Evolutionary conservation across 2,888 invertebrate genomes (phyloP).

Genomic region (Urechis unicinctus): DNA sequence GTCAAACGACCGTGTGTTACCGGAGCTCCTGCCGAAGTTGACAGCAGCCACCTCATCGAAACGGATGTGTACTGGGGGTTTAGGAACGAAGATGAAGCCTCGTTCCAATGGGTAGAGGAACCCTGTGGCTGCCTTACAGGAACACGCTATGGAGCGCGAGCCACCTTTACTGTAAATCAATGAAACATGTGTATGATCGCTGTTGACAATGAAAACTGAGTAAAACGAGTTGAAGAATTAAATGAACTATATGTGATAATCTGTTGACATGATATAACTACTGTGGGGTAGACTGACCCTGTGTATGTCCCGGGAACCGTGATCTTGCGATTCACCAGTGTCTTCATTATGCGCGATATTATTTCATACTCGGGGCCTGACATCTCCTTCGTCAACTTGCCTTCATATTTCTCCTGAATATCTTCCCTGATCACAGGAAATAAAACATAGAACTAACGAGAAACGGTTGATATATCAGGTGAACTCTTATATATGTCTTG

Average conservation of each 20-base stretch:
- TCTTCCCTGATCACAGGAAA: constrained; percentile 63
- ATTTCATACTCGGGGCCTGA: constrained; percentile 92
- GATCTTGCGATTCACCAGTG: constrained; percentile 85
- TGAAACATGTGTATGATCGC: constrained; percentile 38
- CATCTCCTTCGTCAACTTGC: constrained; percentile 81
- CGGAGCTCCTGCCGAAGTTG: constrained; percentile 91
- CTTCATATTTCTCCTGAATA: constrained; percentile 85
- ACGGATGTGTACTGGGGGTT: constrained; percentile 94
- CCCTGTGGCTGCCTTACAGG: constrained; percentile 96
- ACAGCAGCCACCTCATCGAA: constrained; percentile 93
- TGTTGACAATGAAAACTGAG: not conserved
- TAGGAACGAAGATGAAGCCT: constrained; percentile 97
- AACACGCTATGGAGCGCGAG: constrained; percentile 86
- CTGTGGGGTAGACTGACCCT: constrained; percentile 60
- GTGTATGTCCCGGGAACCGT: constrained; percentile 89
- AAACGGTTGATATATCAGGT: too few relatives aligned
- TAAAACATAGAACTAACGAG: not conserved
- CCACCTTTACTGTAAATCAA: constrained; percentile 63
- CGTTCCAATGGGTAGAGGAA: constrained; percentile 94
- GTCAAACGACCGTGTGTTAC: constrained; percentile 59
- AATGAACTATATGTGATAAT: not conserved
- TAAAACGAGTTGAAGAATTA: too few relatives aligned
- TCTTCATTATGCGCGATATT: constrained; percentile 92
- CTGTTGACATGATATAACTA: not conserved
- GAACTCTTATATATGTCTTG: too few relatives aligned